phyloP scores from a whole-genome alignment of 2,888 invertebrate species.

The Cerastis leucographa region DNA sequence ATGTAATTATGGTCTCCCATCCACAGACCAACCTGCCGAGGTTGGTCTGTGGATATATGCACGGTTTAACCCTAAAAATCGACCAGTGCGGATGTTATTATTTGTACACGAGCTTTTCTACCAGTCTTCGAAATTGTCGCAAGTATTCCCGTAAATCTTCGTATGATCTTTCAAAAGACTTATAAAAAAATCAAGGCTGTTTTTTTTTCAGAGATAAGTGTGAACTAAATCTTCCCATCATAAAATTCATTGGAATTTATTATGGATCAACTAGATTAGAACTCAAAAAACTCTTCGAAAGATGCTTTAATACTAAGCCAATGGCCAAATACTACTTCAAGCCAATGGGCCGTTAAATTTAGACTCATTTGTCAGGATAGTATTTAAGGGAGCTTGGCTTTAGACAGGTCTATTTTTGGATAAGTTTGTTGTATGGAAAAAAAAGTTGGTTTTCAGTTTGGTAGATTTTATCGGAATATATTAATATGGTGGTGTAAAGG shows the following conservation, averaged over 20 bases:
- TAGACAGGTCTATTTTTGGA: neutral
- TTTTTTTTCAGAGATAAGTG: neutral
- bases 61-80: too few species aligned
- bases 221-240: neutral
- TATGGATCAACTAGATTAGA: too few species aligned
- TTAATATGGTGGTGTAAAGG: neutral
- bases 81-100: too few species aligned
- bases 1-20: too few species aligned
- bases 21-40: too few species aligned
- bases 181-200: neutral
- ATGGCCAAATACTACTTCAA: neutral
- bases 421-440: neutral
- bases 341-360: constrained; percentile 14
- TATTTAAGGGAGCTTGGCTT: constrained; percentile 6
- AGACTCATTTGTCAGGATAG: constrained; percentile 10
- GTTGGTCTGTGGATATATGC: too few species aligned
- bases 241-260: too few species aligned
- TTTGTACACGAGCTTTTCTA: too few species aligned
- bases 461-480: neutral
- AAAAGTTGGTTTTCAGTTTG: neutral
- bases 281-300: neutral
- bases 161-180: neutral
- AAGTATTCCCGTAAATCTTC: too few species aligned
- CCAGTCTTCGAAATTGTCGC: neutral
- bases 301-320: neutral